These are phyloP conservation scores for Toxotes jaculatrix DNA, from an alignment of 2,113 vertebrate species.

Conservation along the genomic window DNA sequence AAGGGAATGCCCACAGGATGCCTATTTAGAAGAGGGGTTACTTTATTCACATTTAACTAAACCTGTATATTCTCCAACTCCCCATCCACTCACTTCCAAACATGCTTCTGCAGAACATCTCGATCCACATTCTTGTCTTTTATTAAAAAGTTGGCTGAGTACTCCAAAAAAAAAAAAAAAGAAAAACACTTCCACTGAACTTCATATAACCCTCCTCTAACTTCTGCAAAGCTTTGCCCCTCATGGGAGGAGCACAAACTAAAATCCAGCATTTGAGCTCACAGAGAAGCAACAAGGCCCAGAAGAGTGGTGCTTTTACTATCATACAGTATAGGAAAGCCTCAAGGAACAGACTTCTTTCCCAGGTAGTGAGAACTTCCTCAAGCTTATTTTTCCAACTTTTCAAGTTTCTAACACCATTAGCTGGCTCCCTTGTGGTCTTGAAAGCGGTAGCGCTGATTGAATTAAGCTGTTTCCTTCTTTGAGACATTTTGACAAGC, in stretches of 20 bases:
- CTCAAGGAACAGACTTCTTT: conserved; percentile 80
- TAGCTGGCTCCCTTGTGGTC: conserved; percentile 75
- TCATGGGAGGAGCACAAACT: conserved; percentile 82
- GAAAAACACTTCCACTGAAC: conserved; percentile 79
- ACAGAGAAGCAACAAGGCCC: conserved; percentile 83
- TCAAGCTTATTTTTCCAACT: conserved; percentile 77
- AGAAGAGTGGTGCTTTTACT: conserved; percentile 81
- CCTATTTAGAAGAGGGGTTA: conserved; percentile 68
- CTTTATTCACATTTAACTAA: conserved; percentile 61
- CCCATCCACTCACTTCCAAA: conserved; percentile 70
- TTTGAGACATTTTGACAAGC: conserved; percentile 75
- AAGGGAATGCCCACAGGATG: conserved; percentile 73
- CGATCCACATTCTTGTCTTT: conserved; percentile 76
- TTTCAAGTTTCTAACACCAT: conserved; percentile 78
- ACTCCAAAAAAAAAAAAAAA: not conserved
- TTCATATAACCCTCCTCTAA: conserved; percentile 83
- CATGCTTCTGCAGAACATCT: conserved; percentile 74
- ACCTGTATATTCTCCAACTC: conserved; percentile 72
- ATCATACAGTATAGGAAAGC: conserved; percentile 78
- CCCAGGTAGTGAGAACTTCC: conserved; percentile 81
- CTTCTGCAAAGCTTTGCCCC: conserved; percentile 80
- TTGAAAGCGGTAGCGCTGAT: conserved; percentile 69
- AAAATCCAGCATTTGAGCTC: conserved; percentile 83
- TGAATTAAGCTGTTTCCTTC: conserved; percentile 78
- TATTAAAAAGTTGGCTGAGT: conserved; percentile 79